Evolutionary conservation across 37 sponge, comb jelly and placozoan genomes (phyloP).

Genomic region (Dysidea cf. avara): DNA sequence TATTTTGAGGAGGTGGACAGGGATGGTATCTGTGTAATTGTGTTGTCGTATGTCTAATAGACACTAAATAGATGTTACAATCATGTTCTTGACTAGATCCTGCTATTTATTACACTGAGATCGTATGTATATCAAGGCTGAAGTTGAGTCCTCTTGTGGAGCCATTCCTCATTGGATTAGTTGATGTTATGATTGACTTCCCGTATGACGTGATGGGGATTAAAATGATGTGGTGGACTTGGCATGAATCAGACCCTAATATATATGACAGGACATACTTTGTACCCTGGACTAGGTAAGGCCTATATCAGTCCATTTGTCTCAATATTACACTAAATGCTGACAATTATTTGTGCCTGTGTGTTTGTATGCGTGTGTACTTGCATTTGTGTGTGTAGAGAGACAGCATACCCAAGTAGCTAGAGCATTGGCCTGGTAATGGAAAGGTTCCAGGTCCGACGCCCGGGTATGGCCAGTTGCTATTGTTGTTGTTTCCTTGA

Average conservation of each 20-base stretch:
- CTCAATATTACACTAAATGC: too few relatives aligned
- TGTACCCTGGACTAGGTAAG: slow-evolving; percentile 60
- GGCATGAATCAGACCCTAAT: slow-evolving; percentile 64
- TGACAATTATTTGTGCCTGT: too few relatives aligned
- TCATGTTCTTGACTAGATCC: slow-evolving; percentile 10
- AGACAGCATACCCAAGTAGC: too few relatives aligned
- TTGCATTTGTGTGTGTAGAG: too few relatives aligned
- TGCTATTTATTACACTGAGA: slow-evolving; percentile 30
- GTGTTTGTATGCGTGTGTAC: too few relatives aligned
- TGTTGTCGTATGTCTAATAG: background rate
- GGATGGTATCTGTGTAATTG: background rate
- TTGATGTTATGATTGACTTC: slow-evolving; percentile 28
- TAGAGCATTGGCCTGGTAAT: too few relatives aligned
- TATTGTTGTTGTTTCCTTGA: too few relatives aligned
- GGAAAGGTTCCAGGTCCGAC: too few relatives aligned
- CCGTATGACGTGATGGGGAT: slow-evolving; percentile 56
- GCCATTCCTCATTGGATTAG: slow-evolving; percentile 31
- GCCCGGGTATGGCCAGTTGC: too few relatives aligned
- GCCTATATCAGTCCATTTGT: too few relatives aligned
- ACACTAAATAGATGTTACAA: background rate
- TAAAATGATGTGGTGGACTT: slow-evolving; percentile 59
- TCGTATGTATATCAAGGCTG: slow-evolving; percentile 16
- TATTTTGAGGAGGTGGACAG: too few relatives aligned
- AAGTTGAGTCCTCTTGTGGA: slow-evolving; percentile 11
- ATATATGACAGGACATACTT: slow-evolving; percentile 45